Evolutionary conservation across 2,113 vertebrate genomes (phyloP).

Genomic region (Megatriorchis doriae): DNA sequence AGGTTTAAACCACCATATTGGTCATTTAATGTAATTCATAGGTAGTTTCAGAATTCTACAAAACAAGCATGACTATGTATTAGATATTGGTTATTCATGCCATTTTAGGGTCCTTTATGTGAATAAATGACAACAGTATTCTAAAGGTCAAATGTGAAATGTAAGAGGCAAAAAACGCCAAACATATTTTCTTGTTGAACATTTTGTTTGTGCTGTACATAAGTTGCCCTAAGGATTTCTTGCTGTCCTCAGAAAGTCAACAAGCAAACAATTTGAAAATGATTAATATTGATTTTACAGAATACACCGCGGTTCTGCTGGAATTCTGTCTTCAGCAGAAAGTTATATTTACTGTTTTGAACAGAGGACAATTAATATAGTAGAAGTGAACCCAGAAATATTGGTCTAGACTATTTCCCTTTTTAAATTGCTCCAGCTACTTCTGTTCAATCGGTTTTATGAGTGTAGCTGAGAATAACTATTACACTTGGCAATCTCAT

Average conservation of each 20-base stretch:
- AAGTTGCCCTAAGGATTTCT: slow-evolving; percentile 26
- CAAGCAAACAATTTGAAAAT: slow-evolving; percentile 24
- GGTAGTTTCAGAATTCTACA: not conserved
- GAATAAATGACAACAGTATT: not conserved
- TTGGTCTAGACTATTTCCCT: not conserved
- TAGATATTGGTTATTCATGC: not conserved
- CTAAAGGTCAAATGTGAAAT: slow-evolving; percentile 41
- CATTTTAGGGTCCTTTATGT: not conserved
- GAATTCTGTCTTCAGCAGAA: not conserved
- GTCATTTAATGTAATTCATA: not conserved
- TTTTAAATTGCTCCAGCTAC: not conserved
- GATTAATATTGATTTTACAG: slow-evolving; percentile 38
- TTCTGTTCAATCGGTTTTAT: not conserved
- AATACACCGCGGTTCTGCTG: not conserved
- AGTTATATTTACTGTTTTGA: not conserved
- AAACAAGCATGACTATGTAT: not conserved
- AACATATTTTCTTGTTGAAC: not conserved
- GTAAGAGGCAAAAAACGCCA: not conserved
- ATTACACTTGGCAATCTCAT: not conserved
- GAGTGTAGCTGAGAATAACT: not conserved
- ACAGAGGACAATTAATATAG: not conserved
- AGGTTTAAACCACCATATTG: not conserved
- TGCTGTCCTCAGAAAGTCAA: slow-evolving; percentile 40
- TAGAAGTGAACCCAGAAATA: not conserved
- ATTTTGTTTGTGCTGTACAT: not conserved